Evolutionary conservation across 2,797 vertebrate genomes (phyloP).

Genomic region (Trichosurus vulpecula): DNA sequence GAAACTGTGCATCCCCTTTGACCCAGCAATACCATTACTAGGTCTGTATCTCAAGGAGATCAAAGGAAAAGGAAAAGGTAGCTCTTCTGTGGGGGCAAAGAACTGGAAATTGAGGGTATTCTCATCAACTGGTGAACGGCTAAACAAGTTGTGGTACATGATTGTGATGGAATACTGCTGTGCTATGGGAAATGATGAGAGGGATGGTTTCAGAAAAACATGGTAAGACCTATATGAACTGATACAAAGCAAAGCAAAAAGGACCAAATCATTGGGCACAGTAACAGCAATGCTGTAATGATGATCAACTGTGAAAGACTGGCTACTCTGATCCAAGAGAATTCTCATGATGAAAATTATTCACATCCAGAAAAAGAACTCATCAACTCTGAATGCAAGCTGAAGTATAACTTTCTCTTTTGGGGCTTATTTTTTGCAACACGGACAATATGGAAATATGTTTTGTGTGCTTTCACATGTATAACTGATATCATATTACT

Average conservation of each 20-base stretch:
- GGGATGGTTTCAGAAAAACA: not conserved
- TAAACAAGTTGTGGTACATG: not conserved
- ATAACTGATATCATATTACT: not conserved
- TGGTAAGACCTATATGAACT: not conserved
- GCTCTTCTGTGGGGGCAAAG: not conserved
- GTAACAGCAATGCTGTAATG: not conserved
- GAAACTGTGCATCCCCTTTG: not conserved
- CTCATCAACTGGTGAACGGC: not conserved
- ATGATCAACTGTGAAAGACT: not conserved
- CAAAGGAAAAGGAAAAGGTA: not conserved
- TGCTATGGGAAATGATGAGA: not conserved
- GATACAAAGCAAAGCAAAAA: not conserved
- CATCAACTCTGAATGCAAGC: not conserved
- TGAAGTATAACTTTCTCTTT: not conserved
- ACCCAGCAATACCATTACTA: not conserved
- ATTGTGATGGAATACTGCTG: not conserved
- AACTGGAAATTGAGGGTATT: not conserved
- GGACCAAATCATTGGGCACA: not conserved
- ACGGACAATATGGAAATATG: not conserved
- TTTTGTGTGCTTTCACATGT: not conserved
- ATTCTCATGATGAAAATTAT: not conserved
- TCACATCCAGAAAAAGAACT: not conserved
- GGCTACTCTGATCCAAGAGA: not conserved
- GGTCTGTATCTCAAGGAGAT: not conserved
- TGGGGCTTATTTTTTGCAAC: not conserved